Evolutionary conservation across 1,140 invertebrate genomes (phyloP), one percentile per base, ranked within the genome.

Genomic region (Leptestheria dahalacensis): DNA sequence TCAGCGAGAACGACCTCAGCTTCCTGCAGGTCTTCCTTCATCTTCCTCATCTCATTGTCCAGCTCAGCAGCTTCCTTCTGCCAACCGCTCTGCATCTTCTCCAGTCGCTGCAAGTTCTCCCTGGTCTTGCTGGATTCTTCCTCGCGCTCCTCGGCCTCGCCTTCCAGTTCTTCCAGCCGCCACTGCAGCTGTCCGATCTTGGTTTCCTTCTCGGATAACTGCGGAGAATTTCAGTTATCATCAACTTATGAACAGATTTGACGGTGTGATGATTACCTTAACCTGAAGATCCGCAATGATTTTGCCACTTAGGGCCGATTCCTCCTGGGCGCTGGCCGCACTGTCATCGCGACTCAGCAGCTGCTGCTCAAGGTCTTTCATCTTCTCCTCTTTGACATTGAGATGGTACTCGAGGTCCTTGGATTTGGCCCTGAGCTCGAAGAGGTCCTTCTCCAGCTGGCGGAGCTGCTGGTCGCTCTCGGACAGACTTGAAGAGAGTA

Each of bases 11-110:
- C 49, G 4, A 50, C 20, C 25, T 60, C 58, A 53, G 58, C 58
- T 50, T 60, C 58, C 23, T 60, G 50, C 26, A 60, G 41, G 26
- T 60, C 58, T 29, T 60, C 58, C 29, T 41, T 46, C 2, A 60
- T 33, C 12, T 49, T 48, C 6, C 18, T 20, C 6, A 60, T 28
- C 21, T 60, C 58, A 2, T 23, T 20, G 2, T 26, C 21, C 23
- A 26, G 41, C 4, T 60, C 58, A 11, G 49, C 33, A 0, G 33
- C 4, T 9, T 60, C 48, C 20, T 41, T 52, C 12, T 18, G 28
- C 58, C 25, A 53, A 3, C n/a, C 3, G 11, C 26, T 15, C 20
- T 49, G 26, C 21, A 49, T 12, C 15, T 60, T 60, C 18, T 52
- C 48, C 49, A 60, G 20, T 1, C 18, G 29, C 24, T 60, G 58